phyloP scores from a whole-genome alignment of 2,888 invertebrate genomes.

The Phyllotreta striolata region DNA sequence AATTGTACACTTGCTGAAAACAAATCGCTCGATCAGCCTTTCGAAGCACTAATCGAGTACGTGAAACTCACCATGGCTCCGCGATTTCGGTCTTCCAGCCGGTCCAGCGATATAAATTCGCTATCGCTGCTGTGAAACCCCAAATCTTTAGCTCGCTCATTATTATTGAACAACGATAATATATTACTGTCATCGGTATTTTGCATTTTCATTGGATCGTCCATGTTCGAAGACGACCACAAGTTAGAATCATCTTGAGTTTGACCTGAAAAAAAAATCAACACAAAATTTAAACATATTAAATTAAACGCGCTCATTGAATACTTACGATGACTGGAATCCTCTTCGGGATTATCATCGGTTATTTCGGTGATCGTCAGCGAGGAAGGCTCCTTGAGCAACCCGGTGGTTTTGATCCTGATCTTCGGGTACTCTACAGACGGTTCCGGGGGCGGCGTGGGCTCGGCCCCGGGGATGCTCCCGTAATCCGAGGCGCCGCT shows the following conservation, averaged over 20 bases:
- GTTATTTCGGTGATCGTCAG: conserved; percentile 58
- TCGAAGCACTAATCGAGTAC: not conserved
- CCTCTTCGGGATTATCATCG: conserved; percentile 56
- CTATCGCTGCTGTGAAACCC: conserved; percentile 59
- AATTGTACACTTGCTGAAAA: conserved; percentile 56
- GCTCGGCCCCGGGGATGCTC: conserved; percentile 56
- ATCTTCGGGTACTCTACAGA: conserved; percentile 59
- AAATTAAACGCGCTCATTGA: not conserved
- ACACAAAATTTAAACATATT: not conserved
- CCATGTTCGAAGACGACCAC: conserved; percentile 51
- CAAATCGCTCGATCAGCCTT: not conserved
- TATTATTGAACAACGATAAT: conserved; percentile 55
- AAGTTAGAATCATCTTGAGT: conserved; percentile 34
- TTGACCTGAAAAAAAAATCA: conserved; percentile 35
- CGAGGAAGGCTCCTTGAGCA: conserved; percentile 49
- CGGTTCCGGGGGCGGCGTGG: conserved; percentile 56
- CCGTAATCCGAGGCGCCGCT: conserved; percentile 46
- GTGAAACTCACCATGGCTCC: conserved; percentile 54
- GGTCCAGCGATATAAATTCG: conserved; percentile 59
- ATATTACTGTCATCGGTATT: conserved; percentile 54
- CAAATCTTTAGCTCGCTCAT: conserved; percentile 58
- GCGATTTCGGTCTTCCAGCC: conserved; percentile 55
- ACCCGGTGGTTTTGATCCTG: conserved; percentile 57
- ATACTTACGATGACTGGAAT: conserved; percentile 46
- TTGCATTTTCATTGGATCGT: conserved; percentile 58